phyloP scores from a whole-genome alignment of 2,113 vertebrate species.

The Furnarius figulus region DNA sequence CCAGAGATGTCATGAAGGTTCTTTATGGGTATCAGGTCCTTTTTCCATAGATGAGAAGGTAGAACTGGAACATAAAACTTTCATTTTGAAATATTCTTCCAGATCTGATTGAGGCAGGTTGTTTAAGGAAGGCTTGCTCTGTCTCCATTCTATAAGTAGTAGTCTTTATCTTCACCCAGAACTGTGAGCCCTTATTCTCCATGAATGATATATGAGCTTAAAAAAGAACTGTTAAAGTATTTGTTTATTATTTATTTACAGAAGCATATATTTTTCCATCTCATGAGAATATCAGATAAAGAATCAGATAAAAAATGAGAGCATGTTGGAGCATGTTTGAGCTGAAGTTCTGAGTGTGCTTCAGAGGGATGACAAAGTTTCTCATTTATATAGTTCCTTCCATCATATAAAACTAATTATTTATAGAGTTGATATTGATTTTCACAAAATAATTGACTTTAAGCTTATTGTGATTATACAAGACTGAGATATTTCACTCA shows the following conservation, averaged over 20 bases:
- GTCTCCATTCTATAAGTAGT: background rate
- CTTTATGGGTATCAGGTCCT: background rate
- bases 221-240: background rate
- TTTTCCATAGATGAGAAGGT: background rate
- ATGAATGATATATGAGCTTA: background rate
- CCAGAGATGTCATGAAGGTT: background rate
- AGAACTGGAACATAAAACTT: background rate
- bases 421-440: background rate
- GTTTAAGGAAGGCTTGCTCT: background rate
- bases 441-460: background rate
- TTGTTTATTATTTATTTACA: background rate
- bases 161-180: background rate
- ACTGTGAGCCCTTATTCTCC: background rate
- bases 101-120: background rate
- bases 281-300: background rate
- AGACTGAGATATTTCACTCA: background rate
- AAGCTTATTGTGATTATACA: background rate
- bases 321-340: background rate
- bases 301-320: background rate
- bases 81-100: background rate
- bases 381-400: background rate
- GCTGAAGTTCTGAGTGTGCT: background rate
- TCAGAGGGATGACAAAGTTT: slow-evolving; percentile 6
- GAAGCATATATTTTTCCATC: background rate
- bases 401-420: background rate